Evolutionary conservation across 2,888 invertebrate species (phyloP), one percentile per base, ranked within the genome.

Genomic region (Agrochola lychnidis): DNA sequence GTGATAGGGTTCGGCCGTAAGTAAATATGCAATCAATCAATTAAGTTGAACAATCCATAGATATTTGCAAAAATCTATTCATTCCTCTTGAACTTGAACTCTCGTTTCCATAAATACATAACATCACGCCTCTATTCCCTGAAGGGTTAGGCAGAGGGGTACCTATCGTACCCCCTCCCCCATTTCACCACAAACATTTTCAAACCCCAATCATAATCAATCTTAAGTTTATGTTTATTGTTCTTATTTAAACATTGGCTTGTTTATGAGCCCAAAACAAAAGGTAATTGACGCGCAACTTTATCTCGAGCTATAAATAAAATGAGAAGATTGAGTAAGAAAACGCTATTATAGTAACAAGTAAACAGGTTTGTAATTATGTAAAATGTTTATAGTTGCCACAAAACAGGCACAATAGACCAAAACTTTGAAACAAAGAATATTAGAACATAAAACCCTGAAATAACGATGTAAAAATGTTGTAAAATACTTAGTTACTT

Each of bases 381-480:
- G 22, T 51, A 16, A 67, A 75, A 66, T 57, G 42, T 73, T 78
- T 68, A 76, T 70, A 73, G 22, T 67, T 53, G 1, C 53, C 45
- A 68, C 51, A 45, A 79, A 66, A 76, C 4, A 53, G 9, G 16
- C 6, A 40, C 63, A 63, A 72, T 72, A 51, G 40, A 63, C 22
- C 16, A 64, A 62, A 82, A 74, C 48, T 76, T 76, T 48, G 48
- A 62, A 51, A 67, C 61, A 64, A 76, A 70, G 71, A 78, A 76
- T 80, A 82, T 77, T 66, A 66, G n/a, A 48, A 64, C 69, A 40
- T 86, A 74, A 83, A 83, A 63, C 16, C 45, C 19, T 36, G 51
- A 51, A 57, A 25, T 57, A 57, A 57, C 5, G 1, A 57, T 57
- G 14, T 30, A 62, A 61, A 16, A 30, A 57, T 56, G 73, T 40